phyloP scores from a whole-genome alignment of 2,888 invertebrate species.

The Leptarthrus brevirostris region DNA sequence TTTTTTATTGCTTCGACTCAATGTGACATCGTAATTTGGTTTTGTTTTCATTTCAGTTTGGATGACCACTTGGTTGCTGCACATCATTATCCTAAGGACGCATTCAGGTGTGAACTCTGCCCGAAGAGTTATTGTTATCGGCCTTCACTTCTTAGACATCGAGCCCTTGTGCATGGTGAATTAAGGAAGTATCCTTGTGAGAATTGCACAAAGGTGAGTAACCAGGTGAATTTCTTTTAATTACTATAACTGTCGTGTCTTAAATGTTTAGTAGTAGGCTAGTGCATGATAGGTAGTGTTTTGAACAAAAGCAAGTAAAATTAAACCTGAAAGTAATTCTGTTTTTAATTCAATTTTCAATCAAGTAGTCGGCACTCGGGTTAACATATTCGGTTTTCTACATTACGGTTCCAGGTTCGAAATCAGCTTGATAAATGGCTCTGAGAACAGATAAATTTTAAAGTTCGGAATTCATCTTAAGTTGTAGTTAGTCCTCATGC shows the following conservation, averaged over 20 bases:
- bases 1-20: slow-evolving; percentile 1
- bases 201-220: slow-evolving; percentile 85
- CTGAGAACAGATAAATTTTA: too few relatives aligned
- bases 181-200: slow-evolving; percentile 91
- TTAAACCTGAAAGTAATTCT: too few relatives aligned
- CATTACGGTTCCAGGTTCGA: too few relatives aligned
- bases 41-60: slow-evolving; percentile 73
- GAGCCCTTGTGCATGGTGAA: slow-evolving; percentile 83
- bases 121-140: slow-evolving; percentile 85
- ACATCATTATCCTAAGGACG: slow-evolving; percentile 82
- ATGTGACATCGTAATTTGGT: slow-evolving; percentile 33
- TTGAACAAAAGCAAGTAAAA: too few relatives aligned
- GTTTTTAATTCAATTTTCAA: too few relatives aligned
- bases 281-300: too few relatives aligned
- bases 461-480: too few relatives aligned
- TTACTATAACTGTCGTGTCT: slow-evolving; percentile 23
- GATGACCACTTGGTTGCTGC: slow-evolving; percentile 83
- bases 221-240: slow-evolving; percentile 45
- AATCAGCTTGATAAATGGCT: too few relatives aligned
- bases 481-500: too few relatives aligned
- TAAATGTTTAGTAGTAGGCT: neutral
- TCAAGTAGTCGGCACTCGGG: too few relatives aligned
- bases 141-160: slow-evolving; percentile 83
- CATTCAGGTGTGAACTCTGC: slow-evolving; percentile 87
- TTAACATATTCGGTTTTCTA: too few relatives aligned